Evolutionary conservation across 2,888 invertebrate species (phyloP).

Genomic region (Acleris holmiana): DNA sequence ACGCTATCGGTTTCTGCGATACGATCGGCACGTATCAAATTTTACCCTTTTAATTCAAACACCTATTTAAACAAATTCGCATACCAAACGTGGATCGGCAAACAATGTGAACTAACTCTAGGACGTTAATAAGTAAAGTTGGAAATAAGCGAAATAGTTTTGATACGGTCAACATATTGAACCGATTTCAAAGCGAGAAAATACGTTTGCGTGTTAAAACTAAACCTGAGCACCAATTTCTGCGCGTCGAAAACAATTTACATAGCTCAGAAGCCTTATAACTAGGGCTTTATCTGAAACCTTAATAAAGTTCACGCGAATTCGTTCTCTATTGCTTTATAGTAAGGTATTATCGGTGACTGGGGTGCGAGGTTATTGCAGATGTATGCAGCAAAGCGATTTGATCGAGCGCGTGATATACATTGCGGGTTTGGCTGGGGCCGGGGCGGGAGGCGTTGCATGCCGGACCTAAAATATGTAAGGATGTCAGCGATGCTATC

Average conservation of each 20-base stretch:
- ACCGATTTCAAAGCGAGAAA: slow-evolving; percentile 19
- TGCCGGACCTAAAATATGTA: slow-evolving; percentile 44
- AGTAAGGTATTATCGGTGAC: slow-evolving; percentile 52
- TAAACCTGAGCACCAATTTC: slow-evolving; percentile 50
- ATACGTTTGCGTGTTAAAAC: slow-evolving; percentile 48
- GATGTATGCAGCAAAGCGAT: slow-evolving; percentile 49
- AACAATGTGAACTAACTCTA: slow-evolving; percentile 1
- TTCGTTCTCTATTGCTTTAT: slow-evolving; percentile 49
- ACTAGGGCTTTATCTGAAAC: slow-evolving; percentile 45
- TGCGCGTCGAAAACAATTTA: slow-evolving; percentile 61
- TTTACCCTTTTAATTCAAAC: not conserved
- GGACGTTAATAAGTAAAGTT: slow-evolving; percentile 21
- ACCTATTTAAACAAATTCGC: no score
- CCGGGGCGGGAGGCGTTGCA: slow-evolving; percentile 34
- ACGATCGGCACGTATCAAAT: not conserved
- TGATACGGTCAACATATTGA: not conserved
- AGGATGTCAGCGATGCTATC: slow-evolving; percentile 40
- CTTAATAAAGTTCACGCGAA: slow-evolving; percentile 45
- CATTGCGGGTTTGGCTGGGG: slow-evolving; percentile 43
- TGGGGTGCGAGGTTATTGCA: slow-evolving; percentile 53
- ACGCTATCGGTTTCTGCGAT: slow-evolving; percentile 25
- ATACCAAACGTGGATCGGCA: no score
- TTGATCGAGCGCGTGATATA: slow-evolving; percentile 36
- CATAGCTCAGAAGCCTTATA: slow-evolving; percentile 68
- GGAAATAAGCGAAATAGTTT: not conserved